Conservation (phyloP, 1,140 invertebrate species). For the Drosophila insularis region DNA sequence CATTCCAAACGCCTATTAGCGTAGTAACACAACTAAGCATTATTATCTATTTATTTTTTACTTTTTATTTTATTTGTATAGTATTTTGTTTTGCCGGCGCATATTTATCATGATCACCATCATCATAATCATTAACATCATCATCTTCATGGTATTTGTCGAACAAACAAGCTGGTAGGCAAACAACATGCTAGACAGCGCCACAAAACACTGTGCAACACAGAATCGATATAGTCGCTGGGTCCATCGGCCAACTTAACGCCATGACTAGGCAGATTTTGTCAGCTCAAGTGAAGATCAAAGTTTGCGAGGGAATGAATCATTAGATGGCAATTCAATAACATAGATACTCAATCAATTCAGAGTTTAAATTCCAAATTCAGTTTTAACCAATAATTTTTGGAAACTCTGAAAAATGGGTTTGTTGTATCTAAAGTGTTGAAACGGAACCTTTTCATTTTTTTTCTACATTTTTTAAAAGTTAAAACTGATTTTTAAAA, state of each 20-base stretch:
- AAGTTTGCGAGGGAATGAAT: background rate
- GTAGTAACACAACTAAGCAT: constrained; percentile 21
- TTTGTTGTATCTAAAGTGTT: too few species aligned
- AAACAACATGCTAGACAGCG: constrained; percentile 37
- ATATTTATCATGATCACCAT: constrained; percentile 48
- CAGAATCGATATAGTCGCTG: background rate
- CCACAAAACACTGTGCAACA: constrained; percentile 16
- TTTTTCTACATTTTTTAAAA: too few species aligned
- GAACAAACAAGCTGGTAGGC: constrained; percentile 57
- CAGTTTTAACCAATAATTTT: too few species aligned
- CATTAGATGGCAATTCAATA: too few species aligned
- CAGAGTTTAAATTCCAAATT: too few species aligned
- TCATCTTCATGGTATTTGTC: constrained; percentile 32
- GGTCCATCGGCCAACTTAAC: background rate
- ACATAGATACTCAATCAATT: too few species aligned
- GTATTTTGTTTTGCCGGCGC: constrained; percentile 48
- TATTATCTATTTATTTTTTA: constrained; percentile 23
- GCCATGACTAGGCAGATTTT: constrained; percentile 7
- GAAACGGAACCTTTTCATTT: too few species aligned
- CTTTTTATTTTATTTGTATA: constrained; percentile 28
- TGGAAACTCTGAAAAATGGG: too few species aligned
- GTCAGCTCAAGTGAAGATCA: background rate
- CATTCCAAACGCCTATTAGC: constrained; percentile 7
- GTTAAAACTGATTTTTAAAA: too few species aligned
- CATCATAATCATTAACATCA: too few species aligned